Evolutionary conservation across 2,113 vertebrate genomes (phyloP).

Genomic region (Vombatus ursinus): DNA sequence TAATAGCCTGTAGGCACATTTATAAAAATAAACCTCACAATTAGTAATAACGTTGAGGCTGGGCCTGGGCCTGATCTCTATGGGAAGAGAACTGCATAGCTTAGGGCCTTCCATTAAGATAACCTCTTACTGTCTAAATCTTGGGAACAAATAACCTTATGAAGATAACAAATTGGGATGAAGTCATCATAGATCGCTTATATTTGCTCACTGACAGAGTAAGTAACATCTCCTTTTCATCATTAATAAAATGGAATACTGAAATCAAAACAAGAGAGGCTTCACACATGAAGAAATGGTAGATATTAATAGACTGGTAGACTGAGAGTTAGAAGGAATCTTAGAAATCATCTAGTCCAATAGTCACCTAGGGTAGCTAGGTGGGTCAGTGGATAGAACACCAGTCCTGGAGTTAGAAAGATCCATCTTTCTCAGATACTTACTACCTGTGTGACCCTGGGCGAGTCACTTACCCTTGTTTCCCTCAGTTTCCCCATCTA

Average conservation of each 20-base stretch:
- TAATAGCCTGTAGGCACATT: too few species aligned
- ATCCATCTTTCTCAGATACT: neutral
- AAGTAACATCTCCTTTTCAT: constrained; percentile 26
- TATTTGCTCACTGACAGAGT: constrained; percentile 60
- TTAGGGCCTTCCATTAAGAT: neutral
- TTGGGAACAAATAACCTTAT: neutral
- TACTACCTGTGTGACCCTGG: neutral
- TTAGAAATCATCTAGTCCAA: constrained; percentile 12
- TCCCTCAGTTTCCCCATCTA: neutral
- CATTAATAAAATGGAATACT: constrained; percentile 58
- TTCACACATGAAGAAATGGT: constrained; percentile 52
- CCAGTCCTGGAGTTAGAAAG: neutral
- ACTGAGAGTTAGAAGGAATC: constrained; percentile 24
- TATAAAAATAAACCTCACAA: constrained; percentile 4
- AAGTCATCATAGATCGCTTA: neutral
- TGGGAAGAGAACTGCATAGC: neutral
- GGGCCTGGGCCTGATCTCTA: neutral
- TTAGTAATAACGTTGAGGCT: neutral
- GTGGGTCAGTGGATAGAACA: neutral
- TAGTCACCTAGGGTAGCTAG: too few species aligned
- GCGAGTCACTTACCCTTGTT: neutral
- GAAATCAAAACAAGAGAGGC: constrained; percentile 50
- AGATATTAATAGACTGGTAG: constrained; percentile 32
- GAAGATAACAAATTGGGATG: neutral
- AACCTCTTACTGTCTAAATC: neutral